These are phyloP conservation scores for Diploscapter pachys DNA, from an alignment of 1,140 invertebrate genomes.

Conservation along the genomic window DNA sequence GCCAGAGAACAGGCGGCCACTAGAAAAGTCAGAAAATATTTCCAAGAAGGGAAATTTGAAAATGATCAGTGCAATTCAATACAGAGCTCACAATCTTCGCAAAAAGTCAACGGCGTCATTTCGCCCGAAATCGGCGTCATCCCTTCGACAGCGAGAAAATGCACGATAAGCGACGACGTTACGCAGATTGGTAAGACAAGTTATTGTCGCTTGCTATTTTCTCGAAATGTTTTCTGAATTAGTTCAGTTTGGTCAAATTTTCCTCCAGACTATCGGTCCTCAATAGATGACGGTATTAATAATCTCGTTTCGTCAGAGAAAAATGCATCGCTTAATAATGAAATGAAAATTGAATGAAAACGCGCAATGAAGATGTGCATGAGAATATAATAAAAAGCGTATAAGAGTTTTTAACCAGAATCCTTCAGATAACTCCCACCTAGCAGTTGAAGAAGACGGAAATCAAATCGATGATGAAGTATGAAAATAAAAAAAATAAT, in stretches of 20 bases:
- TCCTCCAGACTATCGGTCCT: too few species aligned
- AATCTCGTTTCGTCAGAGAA: too few species aligned
- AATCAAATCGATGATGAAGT: not conserved
- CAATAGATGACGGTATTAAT: too few species aligned
- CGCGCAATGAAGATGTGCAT: too few species aligned
- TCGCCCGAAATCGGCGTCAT: too few species aligned
- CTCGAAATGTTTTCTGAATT: not conserved
- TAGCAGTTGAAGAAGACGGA: too few species aligned
- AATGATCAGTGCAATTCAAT: not conserved
- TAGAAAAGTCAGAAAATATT: constrained; percentile 13
- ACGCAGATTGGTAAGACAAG: constrained; percentile 21
- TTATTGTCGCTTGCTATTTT: not conserved
- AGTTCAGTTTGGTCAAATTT: not conserved
- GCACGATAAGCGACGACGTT: constrained; percentile 25
- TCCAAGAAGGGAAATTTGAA: constrained; percentile 7
- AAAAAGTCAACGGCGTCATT: constrained; percentile 4
- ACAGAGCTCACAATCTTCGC: constrained; percentile 1
- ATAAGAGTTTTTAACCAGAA: too few species aligned
- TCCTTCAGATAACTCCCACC: too few species aligned
- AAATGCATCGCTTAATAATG: too few species aligned
- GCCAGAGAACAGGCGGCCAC: constrained; percentile 21
- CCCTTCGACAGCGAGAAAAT: constrained; percentile 5
- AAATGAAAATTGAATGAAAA: too few species aligned
- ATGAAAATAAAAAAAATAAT: not conserved
- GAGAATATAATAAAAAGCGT: too few species aligned